phyloP scores from a whole-genome alignment of 2,113 vertebrate species.

The Pteruthius melanotis region DNA sequence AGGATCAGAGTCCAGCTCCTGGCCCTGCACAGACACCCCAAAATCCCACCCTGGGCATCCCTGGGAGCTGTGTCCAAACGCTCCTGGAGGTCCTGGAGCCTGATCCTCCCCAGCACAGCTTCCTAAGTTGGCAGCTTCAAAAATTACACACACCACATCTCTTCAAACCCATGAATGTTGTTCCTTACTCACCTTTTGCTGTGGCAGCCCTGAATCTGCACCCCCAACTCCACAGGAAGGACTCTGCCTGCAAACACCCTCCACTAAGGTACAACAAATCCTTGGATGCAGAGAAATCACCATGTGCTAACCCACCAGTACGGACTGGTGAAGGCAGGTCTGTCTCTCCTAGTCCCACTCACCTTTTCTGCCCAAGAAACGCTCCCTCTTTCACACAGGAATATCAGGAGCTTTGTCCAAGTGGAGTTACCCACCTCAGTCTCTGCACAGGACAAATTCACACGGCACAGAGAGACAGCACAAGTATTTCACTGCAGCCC shows the following conservation, averaged over 20 bases:
- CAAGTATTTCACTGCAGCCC: not conserved
- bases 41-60: not conserved
- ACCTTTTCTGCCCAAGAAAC: not conserved
- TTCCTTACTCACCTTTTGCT: not conserved
- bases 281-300: not conserved
- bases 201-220: not conserved
- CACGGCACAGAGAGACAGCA: not conserved
- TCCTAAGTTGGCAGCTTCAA: not conserved
- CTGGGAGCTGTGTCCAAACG: rapidly evolving
- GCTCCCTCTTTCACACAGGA: not conserved
- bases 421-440: not conserved
- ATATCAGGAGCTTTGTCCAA: not conserved
- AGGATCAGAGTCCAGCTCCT: not conserved
- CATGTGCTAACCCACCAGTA: not conserved
- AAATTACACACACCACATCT: not conserved
- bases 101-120: not conserved
- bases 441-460: not conserved
- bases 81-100: not conserved
- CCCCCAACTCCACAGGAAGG: not conserved
- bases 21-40: not conserved
- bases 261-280: not conserved
- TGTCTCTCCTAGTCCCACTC: not conserved
- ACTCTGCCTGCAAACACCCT: not conserved
- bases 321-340: not conserved
- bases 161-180: rapidly evolving